Base-by-base conservation (phyloP, 2,888 invertebrate species). In the Heteromurus nitidus region DNA sequence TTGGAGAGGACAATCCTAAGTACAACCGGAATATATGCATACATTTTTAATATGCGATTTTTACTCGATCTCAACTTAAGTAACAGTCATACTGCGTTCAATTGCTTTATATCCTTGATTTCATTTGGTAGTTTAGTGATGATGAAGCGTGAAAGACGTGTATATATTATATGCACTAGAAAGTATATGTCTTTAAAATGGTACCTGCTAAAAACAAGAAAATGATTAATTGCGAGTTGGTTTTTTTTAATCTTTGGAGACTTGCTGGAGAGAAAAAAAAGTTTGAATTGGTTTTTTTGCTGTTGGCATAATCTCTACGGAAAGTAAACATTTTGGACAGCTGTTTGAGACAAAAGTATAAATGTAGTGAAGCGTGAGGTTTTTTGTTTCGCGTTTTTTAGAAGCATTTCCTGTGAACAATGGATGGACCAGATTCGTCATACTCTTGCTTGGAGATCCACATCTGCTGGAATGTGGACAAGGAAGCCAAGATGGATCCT, bases 391-490 rank as follows among this genome's bases (percentile, higher is more conserved):
- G 97, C 97, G 97, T 67, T 69, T 97, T 96, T 89, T 95, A 96
- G 94, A 96, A 96, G 92, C 96, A 97, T 92, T 97, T 97, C 92
- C 96, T 94, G 93, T 97, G 96, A 88, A 97, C 97, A 90, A 97
- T 96, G 90, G 95, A 95, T 87, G 96, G 97, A 89, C 97, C 97
- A 88, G 96, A 96, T 91, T 97, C 97, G 90, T 97, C 97, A 92
- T 97, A 97, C 91, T 97, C 97, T 91, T 96, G 96, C 92, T 97
- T 96, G 89, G 95, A 95, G 92, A 96, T 96, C 96, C 96, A 97
- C 94, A 96, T 96, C 90, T 95, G 96, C 89, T 95, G 95, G 92
- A 96, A 94, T 89, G 95, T 95, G 89, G 94, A 94, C 88, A 97
- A 91, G 5, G 96, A 96, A 75, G 97, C 96, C 89, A 98, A 92